phyloP scores from a whole-genome alignment of 2,113 vertebrate species.

The Sinosuthora webbiana region DNA sequence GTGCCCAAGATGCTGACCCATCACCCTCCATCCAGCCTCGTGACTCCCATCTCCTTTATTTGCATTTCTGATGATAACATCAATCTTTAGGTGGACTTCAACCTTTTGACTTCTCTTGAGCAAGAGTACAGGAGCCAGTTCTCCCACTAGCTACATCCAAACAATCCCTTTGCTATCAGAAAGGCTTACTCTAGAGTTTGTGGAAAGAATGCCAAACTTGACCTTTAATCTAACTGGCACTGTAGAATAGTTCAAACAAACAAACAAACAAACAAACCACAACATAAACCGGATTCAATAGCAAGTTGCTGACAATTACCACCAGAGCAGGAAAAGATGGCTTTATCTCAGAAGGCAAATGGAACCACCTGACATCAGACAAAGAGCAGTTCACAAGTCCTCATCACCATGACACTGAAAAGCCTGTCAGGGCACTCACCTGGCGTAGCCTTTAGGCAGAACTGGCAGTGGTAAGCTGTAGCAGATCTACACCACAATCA shows the following conservation, averaged over 20 bases:
- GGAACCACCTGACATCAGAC: not conserved
- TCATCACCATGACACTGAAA: not conserved
- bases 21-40: not conserved
- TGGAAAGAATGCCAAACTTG: not conserved
- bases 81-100: not conserved
- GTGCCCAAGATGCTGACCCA: not conserved
- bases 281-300: not conserved
- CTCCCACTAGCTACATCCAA: not conserved
- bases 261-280: not conserved
- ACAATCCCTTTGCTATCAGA: not conserved
- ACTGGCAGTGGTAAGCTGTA: fast-evolving
- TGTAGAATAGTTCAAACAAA: not conserved
- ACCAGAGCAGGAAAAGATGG: not conserved
- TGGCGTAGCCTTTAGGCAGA: not conserved
- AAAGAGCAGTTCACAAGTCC: not conserved
- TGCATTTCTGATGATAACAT: not conserved
- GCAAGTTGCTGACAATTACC: not conserved
- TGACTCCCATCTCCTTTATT: slow-evolving; percentile 22
- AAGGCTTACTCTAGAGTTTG: not conserved
- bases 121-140: not conserved
- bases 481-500: not conserved
- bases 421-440: not conserved
- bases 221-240: not conserved
- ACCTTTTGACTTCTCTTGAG: not conserved
- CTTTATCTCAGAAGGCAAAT: not conserved